phyloP scores from a whole-genome alignment of 2,113 vertebrate species.

The Strix uralensis region DNA sequence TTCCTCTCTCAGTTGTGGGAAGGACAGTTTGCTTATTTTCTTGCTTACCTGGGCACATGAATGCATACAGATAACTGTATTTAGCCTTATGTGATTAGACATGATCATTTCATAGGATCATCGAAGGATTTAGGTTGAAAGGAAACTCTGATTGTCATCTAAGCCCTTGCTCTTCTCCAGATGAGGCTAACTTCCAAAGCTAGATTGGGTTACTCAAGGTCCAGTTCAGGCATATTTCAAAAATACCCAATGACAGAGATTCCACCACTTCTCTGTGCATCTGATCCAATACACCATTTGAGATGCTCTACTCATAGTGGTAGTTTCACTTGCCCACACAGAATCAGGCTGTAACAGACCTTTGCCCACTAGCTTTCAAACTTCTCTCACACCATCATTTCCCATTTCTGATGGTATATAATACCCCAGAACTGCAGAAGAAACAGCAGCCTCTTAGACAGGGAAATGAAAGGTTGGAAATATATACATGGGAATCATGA shows the following conservation, averaged over 20 bases:
- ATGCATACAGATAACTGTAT: neutral
- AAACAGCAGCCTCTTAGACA: neutral
- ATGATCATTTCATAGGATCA: neutral
- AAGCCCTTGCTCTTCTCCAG: neutral
- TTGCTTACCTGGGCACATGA: neutral
- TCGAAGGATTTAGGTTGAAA: neutral
- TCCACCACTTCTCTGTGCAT: neutral
- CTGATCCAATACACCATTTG: neutral
- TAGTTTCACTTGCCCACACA: neutral
- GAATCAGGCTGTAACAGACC: neutral
- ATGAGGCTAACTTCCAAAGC: neutral
- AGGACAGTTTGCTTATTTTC: neutral
- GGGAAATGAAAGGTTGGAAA: neutral
- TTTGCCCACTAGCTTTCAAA: neutral
- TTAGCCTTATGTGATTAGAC: neutral
- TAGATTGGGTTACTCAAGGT: neutral
- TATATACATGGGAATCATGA: neutral
- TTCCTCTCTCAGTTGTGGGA: neutral
- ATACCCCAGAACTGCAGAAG: neutral
- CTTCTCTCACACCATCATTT: neutral
- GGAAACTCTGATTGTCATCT: neutral
- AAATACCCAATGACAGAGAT: neutral
- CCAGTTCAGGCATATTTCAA: neutral
- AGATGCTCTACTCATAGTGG: fast-evolving
- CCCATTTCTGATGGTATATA: neutral